Conservation (phyloP, 2,888 invertebrate genomes). For the Pyrrhosoma nymphula region DNA sequence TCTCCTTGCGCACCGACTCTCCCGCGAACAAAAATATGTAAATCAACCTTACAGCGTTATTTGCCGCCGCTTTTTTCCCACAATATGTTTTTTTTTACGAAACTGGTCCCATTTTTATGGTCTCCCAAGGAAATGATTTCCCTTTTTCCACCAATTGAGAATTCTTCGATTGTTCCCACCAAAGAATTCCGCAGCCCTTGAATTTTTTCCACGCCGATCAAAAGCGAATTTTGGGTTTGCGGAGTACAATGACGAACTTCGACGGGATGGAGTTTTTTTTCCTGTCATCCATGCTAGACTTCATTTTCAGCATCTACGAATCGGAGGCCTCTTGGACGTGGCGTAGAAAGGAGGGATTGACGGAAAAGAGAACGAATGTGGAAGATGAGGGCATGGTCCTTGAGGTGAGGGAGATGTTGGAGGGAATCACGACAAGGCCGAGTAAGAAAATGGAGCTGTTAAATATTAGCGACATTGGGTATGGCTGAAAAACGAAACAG, state of each 20-base stretch:
- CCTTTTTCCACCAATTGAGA: background rate
- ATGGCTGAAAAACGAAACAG: too few relatives aligned
- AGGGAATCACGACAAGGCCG: too few relatives aligned
- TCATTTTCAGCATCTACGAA: background rate
- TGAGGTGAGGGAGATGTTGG: too few relatives aligned
- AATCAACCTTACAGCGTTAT: background rate
- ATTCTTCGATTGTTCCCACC: background rate
- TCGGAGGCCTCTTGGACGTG: too few relatives aligned
- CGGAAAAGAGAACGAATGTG: too few relatives aligned
- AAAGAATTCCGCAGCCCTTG: background rate
- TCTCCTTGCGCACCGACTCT: background rate
- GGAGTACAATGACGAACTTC: background rate
- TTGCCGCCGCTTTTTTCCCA: background rate
- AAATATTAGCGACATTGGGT: too few relatives aligned
- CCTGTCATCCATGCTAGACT: background rate
- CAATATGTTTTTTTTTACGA: background rate
- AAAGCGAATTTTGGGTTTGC: background rate
- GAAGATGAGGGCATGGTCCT: too few relatives aligned
- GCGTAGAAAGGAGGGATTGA: too few relatives aligned
- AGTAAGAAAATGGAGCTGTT: too few relatives aligned
- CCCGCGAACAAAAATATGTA: background rate
- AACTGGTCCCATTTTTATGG: background rate
- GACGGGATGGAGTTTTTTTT: background rate
- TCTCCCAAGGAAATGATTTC: background rate
- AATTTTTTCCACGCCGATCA: background rate